Conservation (phyloP, 1,140 invertebrate species). For the Drosophila lowei region DNA sequence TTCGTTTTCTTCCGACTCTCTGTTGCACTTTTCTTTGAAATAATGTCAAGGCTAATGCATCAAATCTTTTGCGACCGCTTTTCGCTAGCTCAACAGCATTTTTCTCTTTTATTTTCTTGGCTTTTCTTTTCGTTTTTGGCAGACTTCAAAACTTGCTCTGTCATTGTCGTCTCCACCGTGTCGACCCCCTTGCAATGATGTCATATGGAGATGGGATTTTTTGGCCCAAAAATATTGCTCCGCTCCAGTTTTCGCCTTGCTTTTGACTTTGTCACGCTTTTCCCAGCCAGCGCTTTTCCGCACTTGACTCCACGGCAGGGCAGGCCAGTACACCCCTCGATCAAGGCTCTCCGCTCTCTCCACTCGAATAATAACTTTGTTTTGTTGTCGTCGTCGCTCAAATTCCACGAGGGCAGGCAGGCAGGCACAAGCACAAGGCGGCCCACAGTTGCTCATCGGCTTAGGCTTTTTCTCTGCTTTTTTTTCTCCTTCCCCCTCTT, state of each 20-base stretch:
- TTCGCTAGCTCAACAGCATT: conserved; percentile 26
- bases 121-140: conserved; percentile 10
- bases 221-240: conserved; percentile 25
- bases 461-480: conserved; percentile 36
- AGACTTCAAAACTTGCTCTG: conserved; percentile 25
- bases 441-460: conserved; percentile 31
- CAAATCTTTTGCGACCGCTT: conserved; percentile 20
- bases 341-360: conserved; percentile 15
- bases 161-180: conserved; percentile 21
- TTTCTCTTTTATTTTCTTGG: conserved; percentile 3
- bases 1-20: conserved; percentile 3
- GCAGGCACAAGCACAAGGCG: too few relatives aligned
- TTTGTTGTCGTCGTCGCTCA: conserved; percentile 12
- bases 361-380: conserved; percentile 35
- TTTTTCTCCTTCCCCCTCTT: conserved; percentile 36
- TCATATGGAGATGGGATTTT: conserved; percentile 32
- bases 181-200: conserved; percentile 48
- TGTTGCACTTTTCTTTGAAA: conserved; percentile 27
- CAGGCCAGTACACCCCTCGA: conserved; percentile 8
- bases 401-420: conserved; percentile 37
- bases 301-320: conserved; percentile 18
- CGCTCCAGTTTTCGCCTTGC: conserved; percentile 52
- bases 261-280: conserved; percentile 57
- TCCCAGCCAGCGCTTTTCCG: conserved; percentile 54
- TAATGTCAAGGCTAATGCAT: conserved; percentile 39